phyloP scores from a whole-genome alignment of 1,140 invertebrate genomes.

The Aphaenogaster ashmeadi region DNA sequence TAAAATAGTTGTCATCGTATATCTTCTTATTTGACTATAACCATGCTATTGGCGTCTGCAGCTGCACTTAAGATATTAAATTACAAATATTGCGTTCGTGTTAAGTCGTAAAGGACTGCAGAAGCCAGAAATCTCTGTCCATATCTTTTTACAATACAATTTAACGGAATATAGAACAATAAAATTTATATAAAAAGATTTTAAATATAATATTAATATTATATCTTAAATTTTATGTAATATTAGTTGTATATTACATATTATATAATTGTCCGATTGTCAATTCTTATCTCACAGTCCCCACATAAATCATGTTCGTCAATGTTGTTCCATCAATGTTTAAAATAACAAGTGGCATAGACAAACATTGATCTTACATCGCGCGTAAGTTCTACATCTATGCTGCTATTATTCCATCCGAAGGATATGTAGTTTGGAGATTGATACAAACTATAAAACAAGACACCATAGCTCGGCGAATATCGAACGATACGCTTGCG shows the following conservation, averaged over 20 bases:
- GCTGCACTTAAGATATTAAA: conserved; percentile 52
- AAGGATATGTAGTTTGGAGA: conserved; percentile 14
- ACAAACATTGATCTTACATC: conserved; percentile 10
- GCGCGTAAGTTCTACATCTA: not conserved
- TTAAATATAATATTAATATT: not conserved
- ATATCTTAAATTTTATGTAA: not conserved
- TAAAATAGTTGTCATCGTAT: not conserved
- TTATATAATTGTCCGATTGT: not conserved
- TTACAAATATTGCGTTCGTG: not conserved
- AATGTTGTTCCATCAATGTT: not conserved
- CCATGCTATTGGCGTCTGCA: not conserved
- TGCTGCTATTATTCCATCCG: conserved; percentile 4
- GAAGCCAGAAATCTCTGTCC: not conserved
- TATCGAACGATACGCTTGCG: conserved; percentile 13
- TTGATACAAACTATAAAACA: conserved; percentile 38
- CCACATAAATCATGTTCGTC: not conserved
- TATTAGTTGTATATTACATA: not conserved
- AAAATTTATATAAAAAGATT: not conserved
- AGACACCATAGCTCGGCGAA: not conserved
- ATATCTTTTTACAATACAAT: not conserved
- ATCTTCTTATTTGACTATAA: conserved; percentile 1
- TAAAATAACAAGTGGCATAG: not conserved
- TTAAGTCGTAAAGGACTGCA: conserved; percentile 31
- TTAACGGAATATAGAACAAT: not conserved
- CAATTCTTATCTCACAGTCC: not conserved